Base-by-base conservation (phyloP, 2,113 vertebrate species). In the rabbit (Oryctolagus cuniculus) region DNA sequence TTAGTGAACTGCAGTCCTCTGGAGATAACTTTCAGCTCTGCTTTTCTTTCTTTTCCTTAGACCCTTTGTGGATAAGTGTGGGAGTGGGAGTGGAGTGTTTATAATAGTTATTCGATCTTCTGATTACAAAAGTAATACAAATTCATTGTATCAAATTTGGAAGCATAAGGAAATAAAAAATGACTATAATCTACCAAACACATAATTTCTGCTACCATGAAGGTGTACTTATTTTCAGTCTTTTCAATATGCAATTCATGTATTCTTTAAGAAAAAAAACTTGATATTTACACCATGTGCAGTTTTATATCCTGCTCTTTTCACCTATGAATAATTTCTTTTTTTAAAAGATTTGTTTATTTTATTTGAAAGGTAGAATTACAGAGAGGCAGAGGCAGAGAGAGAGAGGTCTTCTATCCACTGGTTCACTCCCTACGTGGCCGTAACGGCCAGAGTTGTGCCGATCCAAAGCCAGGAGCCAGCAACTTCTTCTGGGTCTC, bases 281-380 rank as follows among this genome's bases (percentile, higher is more conserved):
- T 69, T 72, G 66, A 34, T 51, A 24, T 70, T 75, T 44, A 74
- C 67, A 69, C 31, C 69, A 87, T 21, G 21, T 63, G 55, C 19
- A 51, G 10, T 81, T 88, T 87, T 91, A 31, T 91, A 69, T 61
- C 25, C 61, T 74, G 29, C 29, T 91, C 6, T 85, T 73, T 89
- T 95, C n/a, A 78, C 24, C 38, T 38, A 44, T 80, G 49, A 90
- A 38, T 38, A 82, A 4, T 86, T 81, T 87, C 36, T 44, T 44
- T 44, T 44, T 44, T 44, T 44, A 7, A 44, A 44, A 44, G 44
- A 44, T 44, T 44, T 44, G 44, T 44, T 44, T 44, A 44, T 44
- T 44, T 44, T 44, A 44, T 44, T 44, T 44, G 44, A 44, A 44
- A 44, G 44, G 44, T 6, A 44, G 44, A 44, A 44, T 44, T 44